Conservation (phyloP, 2,888 invertebrate species). For the Nomada fucata region DNA sequence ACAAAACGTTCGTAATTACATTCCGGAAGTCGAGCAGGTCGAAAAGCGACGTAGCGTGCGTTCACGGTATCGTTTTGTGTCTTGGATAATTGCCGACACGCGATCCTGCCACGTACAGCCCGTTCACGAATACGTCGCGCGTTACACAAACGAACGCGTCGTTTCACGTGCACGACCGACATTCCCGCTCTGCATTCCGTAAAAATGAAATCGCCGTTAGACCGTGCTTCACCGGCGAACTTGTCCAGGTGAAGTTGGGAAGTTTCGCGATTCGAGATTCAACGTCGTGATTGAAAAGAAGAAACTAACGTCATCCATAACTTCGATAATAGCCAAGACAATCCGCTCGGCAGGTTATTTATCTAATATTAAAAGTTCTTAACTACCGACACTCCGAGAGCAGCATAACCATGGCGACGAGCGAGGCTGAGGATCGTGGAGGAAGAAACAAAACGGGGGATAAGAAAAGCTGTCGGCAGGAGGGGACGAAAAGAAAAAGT, state of each 20-base stretch:
- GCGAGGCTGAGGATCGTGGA: neutral
- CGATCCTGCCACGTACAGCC: constrained; percentile 55
- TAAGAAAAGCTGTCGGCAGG: constrained; percentile 5
- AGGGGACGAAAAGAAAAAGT: constrained; percentile 5
- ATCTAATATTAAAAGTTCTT: constrained; percentile 73
- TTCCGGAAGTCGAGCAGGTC: constrained; percentile 66
- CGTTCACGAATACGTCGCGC: neutral
- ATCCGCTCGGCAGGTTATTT: constrained; percentile 65
- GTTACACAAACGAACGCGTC: constrained; percentile 26
- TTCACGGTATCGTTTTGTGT: constrained; percentile 64
- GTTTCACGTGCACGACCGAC: constrained; percentile 20
- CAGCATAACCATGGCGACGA: constrained; percentile 32
- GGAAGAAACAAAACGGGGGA: constrained; percentile 7
- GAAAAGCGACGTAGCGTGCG: constrained; percentile 60
- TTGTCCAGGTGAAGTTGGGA: neutral
- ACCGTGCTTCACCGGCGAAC: neutral
- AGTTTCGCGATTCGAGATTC: neutral
- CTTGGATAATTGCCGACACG: constrained; percentile 73
- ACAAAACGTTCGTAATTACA: constrained; percentile 70
- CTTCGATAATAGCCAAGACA: constrained; percentile 57
- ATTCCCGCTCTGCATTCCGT: neutral
- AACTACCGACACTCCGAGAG: constrained; percentile 57
- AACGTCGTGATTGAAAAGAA: neutral
- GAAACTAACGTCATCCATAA: constrained; percentile 17
- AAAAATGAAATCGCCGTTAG: constrained; percentile 39